A percentile compares a stretch with the other conserved stretches of the same genome.
Evolutionary conservation across 2,113 vertebrate species (phyloP).

Genomic region (Bubo blakistoni): DNA sequence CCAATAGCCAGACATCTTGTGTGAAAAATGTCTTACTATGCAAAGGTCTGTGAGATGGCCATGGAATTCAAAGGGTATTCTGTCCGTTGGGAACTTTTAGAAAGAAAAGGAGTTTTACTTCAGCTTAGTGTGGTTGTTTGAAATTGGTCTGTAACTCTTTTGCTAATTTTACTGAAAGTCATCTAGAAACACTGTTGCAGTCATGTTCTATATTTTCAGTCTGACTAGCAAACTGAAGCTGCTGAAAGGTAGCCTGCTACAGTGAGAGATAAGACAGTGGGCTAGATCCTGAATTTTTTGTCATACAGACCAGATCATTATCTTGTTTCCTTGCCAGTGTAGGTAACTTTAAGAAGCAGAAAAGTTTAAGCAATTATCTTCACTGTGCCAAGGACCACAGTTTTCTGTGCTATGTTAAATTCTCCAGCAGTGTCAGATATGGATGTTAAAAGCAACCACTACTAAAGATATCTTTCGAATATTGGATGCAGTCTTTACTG

Average conservation of each 20-base stretch:
- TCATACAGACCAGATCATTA: neutral
- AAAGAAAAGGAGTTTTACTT: slow-evolving; percentile 34
- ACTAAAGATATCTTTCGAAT: neutral
- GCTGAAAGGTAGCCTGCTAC: neutral
- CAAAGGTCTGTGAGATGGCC: slow-evolving; percentile 60
- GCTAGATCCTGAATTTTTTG: slow-evolving; percentile 14
- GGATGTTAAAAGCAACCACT: neutral
- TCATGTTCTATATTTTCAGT: neutral
- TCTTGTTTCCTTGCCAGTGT: neutral
- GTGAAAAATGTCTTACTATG: slow-evolving; percentile 55
- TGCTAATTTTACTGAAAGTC: neutral
- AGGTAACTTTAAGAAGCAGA: slow-evolving; percentile 9
- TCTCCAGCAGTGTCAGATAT: neutral
- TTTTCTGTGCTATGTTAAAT: neutral
- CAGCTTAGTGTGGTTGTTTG: slow-evolving; percentile 25
- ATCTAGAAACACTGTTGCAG: slow-evolving; percentile 27
- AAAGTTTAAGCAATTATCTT: slow-evolving; percentile 25
- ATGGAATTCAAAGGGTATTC: slow-evolving; percentile 30
- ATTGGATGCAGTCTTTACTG: neutral
- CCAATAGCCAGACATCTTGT: slow-evolving; percentile 48
- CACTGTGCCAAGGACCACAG: neutral
- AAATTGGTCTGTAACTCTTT: slow-evolving; percentile 32
- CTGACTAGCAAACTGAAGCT: neutral
- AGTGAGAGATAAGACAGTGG: neutral
- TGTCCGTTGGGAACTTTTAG: neutral